Base-by-base conservation (phyloP, 2,888 invertebrate genomes). In the Drosophila neotestacea region DNA sequence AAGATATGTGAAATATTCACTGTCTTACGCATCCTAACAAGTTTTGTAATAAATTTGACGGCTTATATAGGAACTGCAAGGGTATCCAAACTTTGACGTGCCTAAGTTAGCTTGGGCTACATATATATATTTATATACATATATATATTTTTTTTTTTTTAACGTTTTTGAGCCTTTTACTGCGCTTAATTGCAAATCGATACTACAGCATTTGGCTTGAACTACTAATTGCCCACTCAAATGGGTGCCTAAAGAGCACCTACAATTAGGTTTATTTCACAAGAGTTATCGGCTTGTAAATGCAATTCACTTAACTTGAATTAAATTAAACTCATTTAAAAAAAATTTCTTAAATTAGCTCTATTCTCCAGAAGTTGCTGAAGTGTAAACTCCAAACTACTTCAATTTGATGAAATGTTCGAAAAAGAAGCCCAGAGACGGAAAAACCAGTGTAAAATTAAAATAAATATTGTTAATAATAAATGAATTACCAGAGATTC, bases 161-260 rank as follows among this genome's bases (percentile, higher is more conserved):
- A 61, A 51, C 61, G 64, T 54, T 48, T 75, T 67, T 61, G 41
- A 64, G 13, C 39, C 30, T 36, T 36, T 47, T 9, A 42, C 70
- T 59, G 62, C 22, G 56, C 70, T 77, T 87, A 87, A 85, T 85
- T 81, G 73, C 73, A 85, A 85, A 89, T 85, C 89, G 73, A 89
- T 89, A 73, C 50, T 47, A 51, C 44, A 59, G 66, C 59, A 70
- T 63, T 70, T 54, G 79, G 67, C 70, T 67, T 51, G 52, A 60
- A 54, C 39, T 68, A 68, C 81, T 88, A 84, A 84, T 88, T 84
- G 86, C 70, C 48, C 65, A 50, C 70, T 80, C 52, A 56, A 68
- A 62, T 61, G 55, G 16, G 22, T 59, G 54, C 59, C 51, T 42
- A 47, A 47, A 13, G 32, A 61, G 28, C 47, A 47, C 50, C 52